phyloP scores from a whole-genome alignment of 2,113 vertebrate genomes.

The Alethe diademata region DNA sequence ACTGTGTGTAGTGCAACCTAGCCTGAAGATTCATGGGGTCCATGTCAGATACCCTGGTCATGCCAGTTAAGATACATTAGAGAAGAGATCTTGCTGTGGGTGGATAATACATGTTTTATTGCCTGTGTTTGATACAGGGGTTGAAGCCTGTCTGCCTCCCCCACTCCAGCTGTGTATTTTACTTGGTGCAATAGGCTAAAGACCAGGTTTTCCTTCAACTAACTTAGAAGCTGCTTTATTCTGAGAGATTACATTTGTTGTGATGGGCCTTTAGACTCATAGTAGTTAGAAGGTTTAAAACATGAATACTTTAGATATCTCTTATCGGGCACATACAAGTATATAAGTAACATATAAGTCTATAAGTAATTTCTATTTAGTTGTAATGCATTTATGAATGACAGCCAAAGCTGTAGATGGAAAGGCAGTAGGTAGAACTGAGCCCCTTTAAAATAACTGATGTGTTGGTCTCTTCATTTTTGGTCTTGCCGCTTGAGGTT shows the following conservation, averaged over 20 bases:
- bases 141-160: not conserved
- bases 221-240: not conserved
- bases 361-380: slow-evolving; percentile 14
- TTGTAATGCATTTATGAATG: slow-evolving; percentile 22
- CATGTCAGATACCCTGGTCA: not conserved
- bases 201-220: not conserved
- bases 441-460: not conserved
- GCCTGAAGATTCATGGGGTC: not conserved
- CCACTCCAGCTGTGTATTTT: not conserved
- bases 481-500: not conserved
- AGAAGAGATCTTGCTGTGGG: not conserved
- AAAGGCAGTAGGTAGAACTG: not conserved
- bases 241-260: not conserved
- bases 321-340: not conserved
- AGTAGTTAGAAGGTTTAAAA: slow-evolving; percentile 33
- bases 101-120: not conserved
- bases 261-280: slow-evolving; percentile 3
- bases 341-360: not conserved
- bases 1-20: not conserved
- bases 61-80: not conserved
- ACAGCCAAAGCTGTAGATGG: not conserved
- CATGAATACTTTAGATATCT: not conserved
- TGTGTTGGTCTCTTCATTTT: not conserved
- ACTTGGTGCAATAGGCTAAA: not conserved
- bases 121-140: not conserved